Evolutionary conservation across 2,113 vertebrate species (phyloP), one percentile per base, ranked within the genome.

Genomic region (Rhea americana): DNA sequence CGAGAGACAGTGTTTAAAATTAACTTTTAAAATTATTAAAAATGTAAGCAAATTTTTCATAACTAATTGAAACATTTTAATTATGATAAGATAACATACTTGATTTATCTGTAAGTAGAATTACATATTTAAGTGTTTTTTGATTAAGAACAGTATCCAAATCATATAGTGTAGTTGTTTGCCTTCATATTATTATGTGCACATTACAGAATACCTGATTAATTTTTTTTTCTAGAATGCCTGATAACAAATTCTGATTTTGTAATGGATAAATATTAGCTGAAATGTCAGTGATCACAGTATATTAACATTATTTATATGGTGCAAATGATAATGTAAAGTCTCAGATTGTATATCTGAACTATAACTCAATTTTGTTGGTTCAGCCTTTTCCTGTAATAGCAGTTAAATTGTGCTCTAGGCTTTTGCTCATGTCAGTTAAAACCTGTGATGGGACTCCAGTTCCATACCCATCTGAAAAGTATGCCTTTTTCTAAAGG

Each of bases 221-320:
- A 85, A 87, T 92, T 70, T 66, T 83, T 65, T 90, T 90, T 53
- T 11, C 59, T 18, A 26, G 39, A 71, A 43, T 50, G 19, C 22
- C 20, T 77, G 65, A 53, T 71, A 91, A 80, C 4, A 90, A 90
- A 85, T 93, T 94, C n/a, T 89, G 37, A 58, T 94, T 17, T 92
- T 24, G 25, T 95, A 73, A 71, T 82, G 50, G 37, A 53, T 87
- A 58, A 25, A 21, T 87, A 50, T 77, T 24, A 84, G 35, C 61
- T 76, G 65, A 95, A 89, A 91, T 53, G 39, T 20, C 25, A 83
- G 56, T 74, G 77, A 79, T 91, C 24, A 10, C 5, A 25, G 15
- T 67, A 8, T 67, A 25, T 62, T 83, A 73, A 50, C 41, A 50
- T 89, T 84, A 89, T 92, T 94, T 92, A 77, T 84, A 56, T 43